A percentile compares a stretch with the other conserved stretches of the same genome.
These are phyloP conservation scores for Misgurnus mizolepis DNA, from an alignment of 2,113 vertebrate species.

Conservation along the genomic window DNA sequence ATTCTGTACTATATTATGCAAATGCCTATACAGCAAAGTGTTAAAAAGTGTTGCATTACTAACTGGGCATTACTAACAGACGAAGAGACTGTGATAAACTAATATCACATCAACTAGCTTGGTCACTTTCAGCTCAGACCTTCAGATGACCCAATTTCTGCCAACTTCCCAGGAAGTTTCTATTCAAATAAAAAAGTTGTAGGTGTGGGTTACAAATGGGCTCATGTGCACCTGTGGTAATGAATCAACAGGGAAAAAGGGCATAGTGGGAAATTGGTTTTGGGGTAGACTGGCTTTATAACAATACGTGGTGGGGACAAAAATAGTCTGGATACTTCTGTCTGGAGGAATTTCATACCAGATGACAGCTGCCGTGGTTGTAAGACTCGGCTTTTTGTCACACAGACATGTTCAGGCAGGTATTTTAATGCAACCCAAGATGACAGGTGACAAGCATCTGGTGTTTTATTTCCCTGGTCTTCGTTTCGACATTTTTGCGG, in stretches of 20 bases:
- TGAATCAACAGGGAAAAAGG: conserved; percentile 45
- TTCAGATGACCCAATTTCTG: conserved; percentile 27
- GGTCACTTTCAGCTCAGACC: conserved; percentile 20
- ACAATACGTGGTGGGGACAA: conserved; percentile 27
- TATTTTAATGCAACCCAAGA: conserved; percentile 13
- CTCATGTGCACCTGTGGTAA: conserved; percentile 51
- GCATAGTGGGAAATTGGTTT: conserved; percentile 19
- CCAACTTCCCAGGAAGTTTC: conserved; percentile 12
- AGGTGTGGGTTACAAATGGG: conserved; percentile 50
- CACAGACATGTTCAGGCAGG: conserved; percentile 31
- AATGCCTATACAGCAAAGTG: no score
- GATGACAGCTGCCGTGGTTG: conserved; percentile 25
- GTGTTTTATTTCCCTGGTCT: background rate
- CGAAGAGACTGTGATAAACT: background rate
- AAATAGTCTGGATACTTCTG: conserved; percentile 37
- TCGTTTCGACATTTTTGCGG: background rate
- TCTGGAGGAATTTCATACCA: conserved; percentile 33
- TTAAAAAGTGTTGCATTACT: no score
- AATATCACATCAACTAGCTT: background rate
- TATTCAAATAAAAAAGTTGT: conserved; percentile 20
- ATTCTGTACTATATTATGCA: no score
- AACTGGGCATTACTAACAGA: background rate
- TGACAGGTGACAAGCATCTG: conserved; percentile 2
- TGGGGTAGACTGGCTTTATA: conserved; percentile 25
- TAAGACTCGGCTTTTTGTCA: conserved; percentile 22